phyloP scores from a whole-genome alignment of 2,113 vertebrate species.

The Callaeas wilsoni region DNA sequence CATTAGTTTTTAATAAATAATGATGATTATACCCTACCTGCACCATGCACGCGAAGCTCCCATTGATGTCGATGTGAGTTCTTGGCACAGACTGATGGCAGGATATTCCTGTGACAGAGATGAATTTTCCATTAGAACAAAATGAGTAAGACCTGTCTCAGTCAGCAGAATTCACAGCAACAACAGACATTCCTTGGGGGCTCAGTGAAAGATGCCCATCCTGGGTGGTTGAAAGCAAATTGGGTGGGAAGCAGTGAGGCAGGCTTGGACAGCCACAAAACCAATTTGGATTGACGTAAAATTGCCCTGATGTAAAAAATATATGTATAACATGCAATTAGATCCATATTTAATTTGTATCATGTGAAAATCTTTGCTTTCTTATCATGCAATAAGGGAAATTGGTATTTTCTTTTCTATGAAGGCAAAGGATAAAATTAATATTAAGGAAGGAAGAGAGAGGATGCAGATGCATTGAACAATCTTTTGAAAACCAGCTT shows the following conservation, averaged over 20 bases:
- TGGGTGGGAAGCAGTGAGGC: background rate
- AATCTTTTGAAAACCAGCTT: background rate
- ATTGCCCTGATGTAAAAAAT: background rate
- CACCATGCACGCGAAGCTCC: background rate
- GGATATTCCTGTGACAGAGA: conserved; percentile 42
- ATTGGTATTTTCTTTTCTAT: background rate
- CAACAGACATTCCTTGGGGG: background rate
- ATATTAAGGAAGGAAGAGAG: background rate
- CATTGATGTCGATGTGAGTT: background rate
- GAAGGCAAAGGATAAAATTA: background rate
- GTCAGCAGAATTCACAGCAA: conserved; percentile 42
- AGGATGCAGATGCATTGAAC: background rate
- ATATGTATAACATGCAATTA: background rate
- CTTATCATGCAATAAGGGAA: background rate
- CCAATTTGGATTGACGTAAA: background rate
- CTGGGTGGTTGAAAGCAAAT: conserved; percentile 23
- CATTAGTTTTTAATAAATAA: conserved; percentile 54
- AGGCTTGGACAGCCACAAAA: background rate
- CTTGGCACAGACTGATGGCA: background rate
- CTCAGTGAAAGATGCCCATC: conserved; percentile 5
- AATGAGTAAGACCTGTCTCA: conserved; percentile 42
- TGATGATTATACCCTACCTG: conserved; percentile 24
- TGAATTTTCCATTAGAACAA: conserved; percentile 55
- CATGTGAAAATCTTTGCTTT: background rate
- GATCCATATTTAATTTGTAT: background rate